Evolutionary conservation across 1,140 invertebrate genomes (phyloP), one percentile per base, ranked within the genome.

Genomic region (Coptotermes formosanus): DNA sequence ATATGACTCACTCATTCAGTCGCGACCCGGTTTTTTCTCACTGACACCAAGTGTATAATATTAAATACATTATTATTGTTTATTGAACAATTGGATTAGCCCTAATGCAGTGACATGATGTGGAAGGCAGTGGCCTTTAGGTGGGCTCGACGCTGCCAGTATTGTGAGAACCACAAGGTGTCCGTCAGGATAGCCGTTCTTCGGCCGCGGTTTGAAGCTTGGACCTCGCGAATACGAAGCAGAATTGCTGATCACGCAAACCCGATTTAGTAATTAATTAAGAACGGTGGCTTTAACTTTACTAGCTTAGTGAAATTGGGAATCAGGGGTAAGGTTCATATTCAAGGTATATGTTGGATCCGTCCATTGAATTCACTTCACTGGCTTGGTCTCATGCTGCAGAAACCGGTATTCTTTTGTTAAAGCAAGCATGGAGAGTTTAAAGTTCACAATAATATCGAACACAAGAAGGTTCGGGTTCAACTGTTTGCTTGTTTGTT

Each of bases 321-420:
- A 55, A 55, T 55, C 52, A 55, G 52, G 19, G 16, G 4, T 4
- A 55, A 19, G 52, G 14, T 83, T 83, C 21, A 43, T n/a, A 21
- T 16, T 43, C 8, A 83, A 30, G 25, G 16, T 25, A 25, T n/a
- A n/a, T 9, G 32, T 7, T 55, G 52, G 25, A n/a, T 30, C 64
- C 6, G 7, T 75, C 64, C 64, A 30, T 75, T 8, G 2, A 75
- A 12, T 8, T 75, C 9, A 75, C 64, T 75, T 75, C 64, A 75
- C 25, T 75, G 64, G 64, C n/a, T 75, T 11, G 25, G n/a, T 25
- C 11, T 12, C 64, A 6, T 75, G 25, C 64, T 75, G n/a, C 7
- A 11, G 9, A 75, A 75, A 75, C 64, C 64, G 64, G 64, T 75
- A n/a, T 75, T 75, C 64, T 75, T 75, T 75, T 75, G 64, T 75